These are phyloP conservation scores for Rousettus leschenaultii DNA, from an alignment of 2,113 vertebrate species.

Conservation along the genomic window DNA sequence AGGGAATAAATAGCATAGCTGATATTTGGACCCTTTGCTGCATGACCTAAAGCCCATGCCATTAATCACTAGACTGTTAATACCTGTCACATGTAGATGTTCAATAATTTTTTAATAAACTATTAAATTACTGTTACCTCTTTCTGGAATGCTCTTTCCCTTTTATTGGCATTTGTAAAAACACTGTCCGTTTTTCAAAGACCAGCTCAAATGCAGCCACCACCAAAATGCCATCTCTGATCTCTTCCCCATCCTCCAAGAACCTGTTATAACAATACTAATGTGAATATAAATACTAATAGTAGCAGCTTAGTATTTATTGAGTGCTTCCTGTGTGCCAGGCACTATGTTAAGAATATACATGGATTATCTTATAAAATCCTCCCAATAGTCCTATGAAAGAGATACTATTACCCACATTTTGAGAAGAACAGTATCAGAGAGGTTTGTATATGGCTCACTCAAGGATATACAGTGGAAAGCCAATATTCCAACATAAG, in stretches of 20 bases:
- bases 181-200: not conserved
- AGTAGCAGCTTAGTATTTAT: not conserved
- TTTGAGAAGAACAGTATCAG: not conserved
- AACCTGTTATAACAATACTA: not conserved
- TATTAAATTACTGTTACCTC: not conserved
- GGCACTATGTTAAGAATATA: not conserved
- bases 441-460: not conserved
- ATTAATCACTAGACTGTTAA: not conserved
- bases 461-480: not conserved
- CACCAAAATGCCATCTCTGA: not conserved
- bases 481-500: not conserved
- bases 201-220: not conserved
- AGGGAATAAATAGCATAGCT: not conserved
- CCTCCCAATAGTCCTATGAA: not conserved
- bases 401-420: not conserved
- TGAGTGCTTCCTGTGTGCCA: not conserved
- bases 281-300: not conserved
- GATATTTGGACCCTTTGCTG: not conserved
- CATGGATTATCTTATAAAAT: not conserved
- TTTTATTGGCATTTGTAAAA: not conserved
- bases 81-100: not conserved
- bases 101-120: not conserved
- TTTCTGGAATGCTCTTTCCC: not conserved
- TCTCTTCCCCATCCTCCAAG: not conserved
- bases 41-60: not conserved